These are phyloP conservation scores for Cisticola juncidis DNA, from an alignment of 2,113 vertebrate genomes.

Conservation along the genomic window DNA sequence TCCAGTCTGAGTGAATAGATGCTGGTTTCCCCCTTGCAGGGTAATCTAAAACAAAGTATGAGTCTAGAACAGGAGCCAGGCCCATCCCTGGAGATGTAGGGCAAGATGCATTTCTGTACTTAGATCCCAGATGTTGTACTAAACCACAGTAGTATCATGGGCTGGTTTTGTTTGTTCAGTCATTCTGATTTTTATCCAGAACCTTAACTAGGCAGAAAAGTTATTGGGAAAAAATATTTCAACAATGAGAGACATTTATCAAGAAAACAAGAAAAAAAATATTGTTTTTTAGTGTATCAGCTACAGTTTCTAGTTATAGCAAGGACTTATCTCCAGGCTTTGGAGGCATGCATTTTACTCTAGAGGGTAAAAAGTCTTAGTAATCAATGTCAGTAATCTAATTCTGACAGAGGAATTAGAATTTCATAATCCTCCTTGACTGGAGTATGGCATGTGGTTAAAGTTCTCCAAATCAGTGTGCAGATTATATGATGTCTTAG, in stretches of 20 bases:
- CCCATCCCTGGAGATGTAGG: background rate
- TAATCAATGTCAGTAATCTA: background rate
- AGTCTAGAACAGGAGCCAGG: background rate
- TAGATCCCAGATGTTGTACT: background rate
- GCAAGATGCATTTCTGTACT: background rate
- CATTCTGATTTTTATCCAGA: background rate
- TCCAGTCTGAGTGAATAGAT: background rate
- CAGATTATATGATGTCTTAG: background rate
- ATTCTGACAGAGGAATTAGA: background rate
- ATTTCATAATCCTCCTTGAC: background rate
- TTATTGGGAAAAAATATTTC: background rate
- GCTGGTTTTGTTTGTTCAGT: background rate
- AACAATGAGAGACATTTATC: background rate
- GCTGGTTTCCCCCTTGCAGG: fast-evolving
- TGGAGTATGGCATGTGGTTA: background rate
- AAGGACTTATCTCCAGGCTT: background rate
- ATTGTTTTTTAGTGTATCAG: background rate
- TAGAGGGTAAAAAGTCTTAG: background rate
- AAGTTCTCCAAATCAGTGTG: background rate
- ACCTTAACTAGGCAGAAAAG: background rate
- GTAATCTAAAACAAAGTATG: background rate
- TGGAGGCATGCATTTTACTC: background rate
- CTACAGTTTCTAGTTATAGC: background rate
- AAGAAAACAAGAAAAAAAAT: background rate
- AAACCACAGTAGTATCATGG: background rate